Percentiles rank a stretch among this genome's conserved stretches.
Evolutionary conservation across 2,888 invertebrate species (phyloP).

Genomic region (Dorcus parallelipipedus): DNA sequence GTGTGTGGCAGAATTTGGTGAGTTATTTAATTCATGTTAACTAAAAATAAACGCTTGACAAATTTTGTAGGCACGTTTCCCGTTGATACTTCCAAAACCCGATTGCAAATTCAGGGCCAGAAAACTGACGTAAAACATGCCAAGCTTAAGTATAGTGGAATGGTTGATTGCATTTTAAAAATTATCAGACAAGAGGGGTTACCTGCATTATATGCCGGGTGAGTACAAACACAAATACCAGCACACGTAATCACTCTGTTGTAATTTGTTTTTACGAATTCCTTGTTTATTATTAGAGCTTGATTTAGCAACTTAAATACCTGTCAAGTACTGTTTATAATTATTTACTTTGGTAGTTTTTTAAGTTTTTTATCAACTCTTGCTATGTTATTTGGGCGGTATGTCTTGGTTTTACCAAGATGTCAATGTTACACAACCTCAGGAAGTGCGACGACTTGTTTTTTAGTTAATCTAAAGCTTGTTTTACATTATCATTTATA

Average conservation of each 20-base stretch:
- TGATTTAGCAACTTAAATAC: no score
- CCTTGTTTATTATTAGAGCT: no score
- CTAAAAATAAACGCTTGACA: conserved; percentile 3
- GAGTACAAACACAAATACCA: conserved; percentile 34
- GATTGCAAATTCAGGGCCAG: conserved; percentile 93
- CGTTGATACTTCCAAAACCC: conserved; percentile 93
- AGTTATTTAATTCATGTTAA: conserved; percentile 34
- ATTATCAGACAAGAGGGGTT: conserved; percentile 85
- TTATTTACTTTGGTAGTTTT: no score
- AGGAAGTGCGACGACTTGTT: no score
- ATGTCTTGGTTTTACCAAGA: no score
- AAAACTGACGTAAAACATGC: conserved; percentile 73
- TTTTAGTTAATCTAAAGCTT: no score
- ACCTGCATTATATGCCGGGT: conserved; percentile 83
- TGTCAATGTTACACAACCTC: no score
- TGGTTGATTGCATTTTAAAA: conserved; percentile 86
- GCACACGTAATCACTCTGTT: not conserved
- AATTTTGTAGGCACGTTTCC: conserved; percentile 80
- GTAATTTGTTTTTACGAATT: not conserved
- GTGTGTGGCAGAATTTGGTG: conserved; percentile 91
- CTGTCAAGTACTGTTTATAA: no score
- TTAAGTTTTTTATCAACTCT: no score
- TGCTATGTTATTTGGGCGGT: no score
- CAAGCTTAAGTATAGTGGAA: conserved; percentile 78
- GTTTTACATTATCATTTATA: no score